These are phyloP conservation scores for Araneus ventricosus DNA, from an alignment of 1,140 invertebrate genomes.

Conservation along the genomic window DNA sequence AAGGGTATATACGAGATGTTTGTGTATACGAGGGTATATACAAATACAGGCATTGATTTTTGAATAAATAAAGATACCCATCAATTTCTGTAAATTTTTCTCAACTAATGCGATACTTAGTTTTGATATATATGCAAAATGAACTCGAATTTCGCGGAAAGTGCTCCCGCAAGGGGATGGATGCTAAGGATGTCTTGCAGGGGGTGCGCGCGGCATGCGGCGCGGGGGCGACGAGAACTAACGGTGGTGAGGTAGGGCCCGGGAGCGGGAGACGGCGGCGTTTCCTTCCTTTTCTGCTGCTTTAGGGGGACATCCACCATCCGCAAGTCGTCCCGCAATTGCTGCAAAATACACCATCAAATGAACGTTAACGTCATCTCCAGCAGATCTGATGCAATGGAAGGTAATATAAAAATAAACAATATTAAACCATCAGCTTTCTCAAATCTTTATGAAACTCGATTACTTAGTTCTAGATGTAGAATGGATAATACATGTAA, in stretches of 20 bases:
- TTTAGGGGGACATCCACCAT: constrained; percentile 72
- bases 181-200: no score
- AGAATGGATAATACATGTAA: no score
- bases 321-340: constrained; percentile 72
- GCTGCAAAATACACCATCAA: constrained; percentile 63
- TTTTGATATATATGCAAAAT: neutral
- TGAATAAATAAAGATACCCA: no score
- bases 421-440: no score
- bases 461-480: no score
- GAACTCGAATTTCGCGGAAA: neutral
- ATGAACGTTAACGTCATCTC: neutral
- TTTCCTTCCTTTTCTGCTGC: constrained; percentile 48
- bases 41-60: no score
- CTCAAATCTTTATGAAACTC: no score
- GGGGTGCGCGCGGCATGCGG: neutral
- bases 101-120: no score
- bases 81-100: no score
- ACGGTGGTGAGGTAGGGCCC: constrained; percentile 68
- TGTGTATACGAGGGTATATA: no score
- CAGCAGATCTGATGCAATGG: neutral
- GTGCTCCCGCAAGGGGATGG: neutral
- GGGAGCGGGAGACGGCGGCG: constrained; percentile 46
- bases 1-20: no score
- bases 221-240: constrained; percentile 37
- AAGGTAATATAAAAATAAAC: no score